Conservation (phyloP, 2,113 vertebrate genomes). For the mouse (Mus musculus) region GRCm39 chr3:44405501-44406000, state of each 20-base stretch:
- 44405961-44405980: background rate
- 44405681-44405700: background rate
- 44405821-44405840: background rate
- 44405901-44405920: background rate
- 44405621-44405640: fast-evolving
- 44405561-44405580: background rate
- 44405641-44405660: background rate
- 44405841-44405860: background rate
- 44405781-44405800: background rate
- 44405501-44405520: background rate
- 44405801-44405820: background rate
- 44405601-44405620: too few species aligned
- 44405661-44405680: background rate
- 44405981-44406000: background rate
- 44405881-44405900: background rate
- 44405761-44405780: background rate
- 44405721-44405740: fast-evolving
- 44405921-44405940: background rate
- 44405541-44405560: background rate
- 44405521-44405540: background rate
- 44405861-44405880: background rate
- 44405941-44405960: background rate
- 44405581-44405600: background rate
- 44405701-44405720: background rate
- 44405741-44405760: background rate